Base-by-base conservation (phyloP, 2,797 vertebrate species). In the Valencia hispanica region DNA sequence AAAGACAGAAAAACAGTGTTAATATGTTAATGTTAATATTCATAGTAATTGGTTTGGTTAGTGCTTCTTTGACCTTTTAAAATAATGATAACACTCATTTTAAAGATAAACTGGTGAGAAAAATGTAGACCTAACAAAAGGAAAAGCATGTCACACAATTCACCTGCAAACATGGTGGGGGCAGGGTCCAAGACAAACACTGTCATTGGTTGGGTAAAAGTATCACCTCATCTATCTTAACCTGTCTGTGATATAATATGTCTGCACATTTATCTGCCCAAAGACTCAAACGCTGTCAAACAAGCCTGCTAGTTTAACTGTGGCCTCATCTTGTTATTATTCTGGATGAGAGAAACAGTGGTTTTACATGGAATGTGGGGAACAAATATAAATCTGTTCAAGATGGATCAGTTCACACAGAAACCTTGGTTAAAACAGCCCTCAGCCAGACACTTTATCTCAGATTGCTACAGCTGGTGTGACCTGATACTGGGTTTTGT, bases 401-500 rank as follows among this genome's bases (percentile, higher is more conserved):
- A 66, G 63, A 66, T 66, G 63, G 65, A 30, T 74, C 36, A 18
- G 78, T 83, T 79, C 72, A 68, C 65, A 77, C 68, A 79, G 65
- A 78, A 72, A 83, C 11, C 66, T 72, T 74, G 77, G 81, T 77
- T 83, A 73, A 84, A 81, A 43, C 76, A 80, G 71, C 83, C 74
- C 70, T 87, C 68, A 87, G 81, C 77, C 11, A 87, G 84, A 87
- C 82, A 86, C 68, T 77, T 83, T 80, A 91, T 88, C 84, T 71
- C 57, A 45, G 81, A 73, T 74, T 73, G 81, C 79, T 74, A 72
- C 73, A 73, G 70, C 74, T 70, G 85, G 69, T 65, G 63, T 69
- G 73, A 75, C 81, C 69, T 68, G 59, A 48, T 78, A 74, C 75
- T 82, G 81, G 77, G 30, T 47, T 81, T 78, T 75, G 70, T 43